Base-by-base conservation (phyloP, 2,113 vertebrate species). In the Chaenogobius annularis region DNA sequence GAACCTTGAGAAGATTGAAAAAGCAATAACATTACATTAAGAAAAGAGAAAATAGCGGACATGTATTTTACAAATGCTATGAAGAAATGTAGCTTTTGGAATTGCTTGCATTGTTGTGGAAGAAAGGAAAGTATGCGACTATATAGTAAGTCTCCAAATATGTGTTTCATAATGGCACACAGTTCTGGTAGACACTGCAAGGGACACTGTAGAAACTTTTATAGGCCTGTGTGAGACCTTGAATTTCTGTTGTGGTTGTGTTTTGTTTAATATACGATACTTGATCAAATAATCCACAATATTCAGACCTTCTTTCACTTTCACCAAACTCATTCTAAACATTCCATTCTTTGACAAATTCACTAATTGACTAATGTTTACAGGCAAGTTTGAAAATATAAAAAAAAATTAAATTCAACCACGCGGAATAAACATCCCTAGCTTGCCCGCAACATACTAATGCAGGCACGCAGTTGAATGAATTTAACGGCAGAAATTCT, bases 21-120 rank as follows among this genome's bases (percentile, higher is more conserved):
- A 50, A 6, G 6, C 7, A 20, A 82, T 78, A 68, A 66, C 75
- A 70, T 79, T 82, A 61, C 75, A 82, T 85, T 85, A 83, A 64
- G 78, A 72, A n/a, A 77, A 74, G 78, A 70, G 80, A 74, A 70
- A 81, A 72, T 70, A 52, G 68, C 70, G 73, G 81, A 84, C 85
- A 59, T 23, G 22, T 15, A 59, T 61, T 35, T 31, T 35, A 15
- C 22, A 84, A 86, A 84, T 19, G 64, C 72, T 13, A 20, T 26
- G 22, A 14, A 58, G 22, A 58, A 13, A 23, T 58, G 20, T 1
- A 23, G 55, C 12, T 26, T 31, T 26, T 26, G 22, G 55, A 3
- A 23, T 58, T 5, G 12, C 11, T 26, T 26, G 4, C 55, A 26
- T 26, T 58, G 55, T 26, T 26, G 23, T 58, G 22, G 11, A 13